phyloP scores from a whole-genome alignment of 2,113 vertebrate species.

The Mixornis gularis region DNA sequence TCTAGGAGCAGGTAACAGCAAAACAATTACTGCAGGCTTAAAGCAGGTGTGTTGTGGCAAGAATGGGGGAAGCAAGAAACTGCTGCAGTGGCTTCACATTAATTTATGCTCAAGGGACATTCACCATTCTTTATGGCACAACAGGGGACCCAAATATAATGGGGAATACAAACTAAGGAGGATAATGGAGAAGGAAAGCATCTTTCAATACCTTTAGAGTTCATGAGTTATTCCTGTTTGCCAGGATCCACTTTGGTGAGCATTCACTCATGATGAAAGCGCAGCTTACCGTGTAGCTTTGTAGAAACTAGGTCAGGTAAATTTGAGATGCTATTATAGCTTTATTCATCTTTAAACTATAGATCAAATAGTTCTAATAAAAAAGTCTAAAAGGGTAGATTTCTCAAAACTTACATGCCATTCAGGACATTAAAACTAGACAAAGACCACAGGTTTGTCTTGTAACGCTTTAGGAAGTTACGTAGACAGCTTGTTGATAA shows the following conservation, averaged over 20 bases:
- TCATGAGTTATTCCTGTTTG: not conserved
- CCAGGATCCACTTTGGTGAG: not conserved
- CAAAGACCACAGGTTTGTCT: not conserved
- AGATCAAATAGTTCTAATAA: not conserved
- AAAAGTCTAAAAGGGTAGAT: not conserved
- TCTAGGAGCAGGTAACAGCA: constrained; percentile 5
- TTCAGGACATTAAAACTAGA: not conserved
- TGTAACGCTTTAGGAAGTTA: not conserved
- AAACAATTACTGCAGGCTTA: not conserved
- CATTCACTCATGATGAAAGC: not conserved
- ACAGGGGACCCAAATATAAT: not conserved
- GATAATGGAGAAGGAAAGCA: not conserved
- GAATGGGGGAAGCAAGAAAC: constrained; percentile 15
- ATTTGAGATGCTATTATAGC: not conserved
- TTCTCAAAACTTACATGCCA: not conserved
- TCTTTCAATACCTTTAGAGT: not conserved
- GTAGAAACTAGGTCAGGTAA: constrained; percentile 22
- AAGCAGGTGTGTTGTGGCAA: not conserved
- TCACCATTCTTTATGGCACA: not conserved
- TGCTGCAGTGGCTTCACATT: not conserved
- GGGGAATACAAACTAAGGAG: constrained; percentile 3
- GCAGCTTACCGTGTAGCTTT: not conserved
- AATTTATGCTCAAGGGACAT: constrained; percentile 41
- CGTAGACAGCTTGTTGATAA: not conserved
- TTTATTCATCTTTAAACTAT: not conserved